These are phyloP conservation scores for Lepidurus arcticus DNA, from an alignment of 1,140 invertebrate genomes.

Conservation along the genomic window DNA sequence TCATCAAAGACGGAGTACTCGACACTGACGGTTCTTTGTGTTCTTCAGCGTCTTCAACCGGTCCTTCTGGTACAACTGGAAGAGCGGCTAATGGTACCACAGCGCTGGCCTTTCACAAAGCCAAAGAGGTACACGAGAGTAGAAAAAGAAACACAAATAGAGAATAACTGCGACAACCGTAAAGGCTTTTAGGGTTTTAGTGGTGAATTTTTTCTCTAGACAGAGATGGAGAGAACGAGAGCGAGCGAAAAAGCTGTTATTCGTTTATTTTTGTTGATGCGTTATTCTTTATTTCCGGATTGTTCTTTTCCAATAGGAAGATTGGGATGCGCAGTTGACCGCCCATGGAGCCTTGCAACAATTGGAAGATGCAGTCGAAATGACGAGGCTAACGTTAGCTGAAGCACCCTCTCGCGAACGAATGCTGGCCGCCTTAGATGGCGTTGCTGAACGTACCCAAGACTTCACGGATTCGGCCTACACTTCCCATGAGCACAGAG, in stretches of 20 bases:
- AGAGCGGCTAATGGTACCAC: neutral
- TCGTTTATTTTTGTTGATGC: neutral
- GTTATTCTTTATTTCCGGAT: neutral
- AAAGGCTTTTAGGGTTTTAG: no score
- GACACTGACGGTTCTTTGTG: slow-evolving; percentile 16
- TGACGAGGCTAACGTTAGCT: slow-evolving; percentile 62
- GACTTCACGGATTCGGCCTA: slow-evolving; percentile 99
- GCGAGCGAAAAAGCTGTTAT: neutral
- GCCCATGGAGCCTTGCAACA: slow-evolving; percentile 72
- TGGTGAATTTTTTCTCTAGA: no score
- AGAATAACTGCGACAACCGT: neutral
- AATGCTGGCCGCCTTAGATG: slow-evolving; percentile 74
- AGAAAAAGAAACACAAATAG: neutral
- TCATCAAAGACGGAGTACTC: slow-evolving; percentile 77
- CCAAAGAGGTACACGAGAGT: slow-evolving; percentile 41
- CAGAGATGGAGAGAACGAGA: no score
- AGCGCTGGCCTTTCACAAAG: slow-evolving; percentile 31
- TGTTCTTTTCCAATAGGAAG: slow-evolving; percentile 45
- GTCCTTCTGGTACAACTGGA: neutral
- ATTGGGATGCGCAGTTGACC: slow-evolving; percentile 62
- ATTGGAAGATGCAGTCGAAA: slow-evolving; percentile 76
- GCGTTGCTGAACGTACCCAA: slow-evolving; percentile 88
- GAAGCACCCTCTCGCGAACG: slow-evolving; percentile 50
- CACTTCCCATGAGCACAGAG: slow-evolving; percentile 91
- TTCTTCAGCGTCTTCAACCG: neutral